These are phyloP conservation scores for Lagocephalus sceleratus DNA, from an alignment of 2,797 vertebrate species.

Conservation along the genomic window DNA sequence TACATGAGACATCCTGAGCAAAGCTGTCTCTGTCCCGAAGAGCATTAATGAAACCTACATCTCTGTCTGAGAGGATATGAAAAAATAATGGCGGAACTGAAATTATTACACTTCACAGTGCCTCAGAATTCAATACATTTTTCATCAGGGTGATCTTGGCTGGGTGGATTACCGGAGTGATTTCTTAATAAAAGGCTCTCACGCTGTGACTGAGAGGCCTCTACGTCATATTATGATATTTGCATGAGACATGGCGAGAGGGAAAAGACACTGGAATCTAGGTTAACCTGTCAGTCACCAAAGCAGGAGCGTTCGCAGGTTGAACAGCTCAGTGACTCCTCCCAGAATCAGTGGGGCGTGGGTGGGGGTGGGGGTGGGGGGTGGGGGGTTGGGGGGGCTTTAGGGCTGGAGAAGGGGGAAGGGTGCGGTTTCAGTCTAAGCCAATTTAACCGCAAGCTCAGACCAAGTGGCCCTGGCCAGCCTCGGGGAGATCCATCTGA, in stretches of 20 bases:
- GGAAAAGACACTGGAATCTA: slow-evolving; percentile 52
- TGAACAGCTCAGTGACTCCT: slow-evolving; percentile 35
- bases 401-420: slow-evolving; percentile 51
- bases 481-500: slow-evolving; percentile 76
- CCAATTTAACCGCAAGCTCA: slow-evolving; percentile 74
- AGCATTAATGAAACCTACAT: slow-evolving; percentile 76
- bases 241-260: slow-evolving; percentile 71
- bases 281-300: slow-evolving; percentile 46
- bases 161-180: slow-evolving; percentile 68
- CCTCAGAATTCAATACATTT: slow-evolving; percentile 77
- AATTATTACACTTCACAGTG: slow-evolving; percentile 78
- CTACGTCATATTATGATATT: slow-evolving; percentile 63
- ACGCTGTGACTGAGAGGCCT: slow-evolving; percentile 59
- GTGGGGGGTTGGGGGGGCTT: slow-evolving; percentile 20
- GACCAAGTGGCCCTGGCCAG: slow-evolving; percentile 70
- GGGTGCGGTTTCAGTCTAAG: slow-evolving; percentile 68
- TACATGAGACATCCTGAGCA: slow-evolving; percentile 66
- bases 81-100: slow-evolving; percentile 73
- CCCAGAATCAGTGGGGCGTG: no score
- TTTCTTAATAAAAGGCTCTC: slow-evolving; percentile 72
- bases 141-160: slow-evolving; percentile 76
- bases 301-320: slow-evolving; percentile 45
- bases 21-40: slow-evolving; percentile 67
- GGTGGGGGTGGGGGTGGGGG: no score
- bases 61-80: slow-evolving; percentile 74